phyloP scores from a whole-genome alignment of 1,140 invertebrate species.

The Trachelipus rathkii region DNA sequence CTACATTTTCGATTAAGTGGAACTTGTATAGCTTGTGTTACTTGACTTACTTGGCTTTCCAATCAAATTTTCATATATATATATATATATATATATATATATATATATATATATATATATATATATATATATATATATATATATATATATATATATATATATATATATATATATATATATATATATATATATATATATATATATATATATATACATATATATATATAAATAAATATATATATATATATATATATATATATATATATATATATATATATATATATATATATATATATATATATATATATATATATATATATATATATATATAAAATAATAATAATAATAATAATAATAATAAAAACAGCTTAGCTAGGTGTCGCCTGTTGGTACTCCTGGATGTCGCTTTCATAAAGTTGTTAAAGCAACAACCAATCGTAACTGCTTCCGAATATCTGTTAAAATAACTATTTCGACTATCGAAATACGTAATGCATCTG shows the following conservation, averaged over 20 bases:
- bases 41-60: too few species aligned
- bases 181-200: neutral
- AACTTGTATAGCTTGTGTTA: too few species aligned
- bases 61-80: neutral
- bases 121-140: constrained; percentile 9
- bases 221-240: neutral
- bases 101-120: constrained; percentile 11
- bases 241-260: neutral
- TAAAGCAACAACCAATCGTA: too few species aligned
- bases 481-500: too few species aligned
- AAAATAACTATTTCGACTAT: too few species aligned
- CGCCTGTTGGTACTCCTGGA: too few species aligned
- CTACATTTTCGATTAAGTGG: too few species aligned
- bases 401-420: too few species aligned
- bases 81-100: constrained; percentile 11
- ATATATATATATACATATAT: neutral
- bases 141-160: constrained; percentile 13
- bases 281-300: neutral
- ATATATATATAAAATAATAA: too few species aligned
- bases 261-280: neutral
- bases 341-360: too few species aligned
- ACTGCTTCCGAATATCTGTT: too few species aligned
- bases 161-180: constrained; percentile 11
- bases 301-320: neutral
- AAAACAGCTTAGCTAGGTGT: too few species aligned